Evolutionary conservation across 2,888 invertebrate species (phyloP).

Genomic region (Cerceris rybyensis): DNA sequence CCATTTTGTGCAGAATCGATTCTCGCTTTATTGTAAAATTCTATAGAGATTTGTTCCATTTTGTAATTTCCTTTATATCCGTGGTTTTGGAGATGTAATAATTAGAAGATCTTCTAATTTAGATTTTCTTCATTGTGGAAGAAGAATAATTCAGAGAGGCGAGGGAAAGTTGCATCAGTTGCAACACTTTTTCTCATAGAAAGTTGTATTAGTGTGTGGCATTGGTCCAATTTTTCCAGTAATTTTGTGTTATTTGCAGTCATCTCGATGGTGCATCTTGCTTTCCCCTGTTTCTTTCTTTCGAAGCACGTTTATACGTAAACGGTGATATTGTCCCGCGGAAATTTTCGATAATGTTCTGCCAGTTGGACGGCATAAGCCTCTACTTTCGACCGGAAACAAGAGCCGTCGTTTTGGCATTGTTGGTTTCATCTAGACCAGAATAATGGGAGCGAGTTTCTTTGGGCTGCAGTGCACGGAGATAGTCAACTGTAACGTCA

Average conservation of each 20-base stretch:
- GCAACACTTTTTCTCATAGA: too few relatives aligned
- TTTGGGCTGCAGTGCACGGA: constrained; percentile 12
- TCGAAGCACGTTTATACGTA: background rate
- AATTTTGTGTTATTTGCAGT: constrained; percentile 25
- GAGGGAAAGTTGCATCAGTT: background rate
- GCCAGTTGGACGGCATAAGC: constrained; percentile 39
- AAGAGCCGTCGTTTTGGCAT: constrained; percentile 38
- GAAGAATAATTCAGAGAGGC: too few relatives aligned
- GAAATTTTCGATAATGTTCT: constrained; percentile 24
- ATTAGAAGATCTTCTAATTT: too few relatives aligned
- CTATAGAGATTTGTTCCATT: background rate
- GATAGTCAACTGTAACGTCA: constrained; percentile 29
- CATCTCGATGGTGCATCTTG: constrained; percentile 2
- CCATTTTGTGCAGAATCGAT: background rate
- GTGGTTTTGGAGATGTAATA: too few relatives aligned
- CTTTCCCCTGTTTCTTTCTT: constrained; percentile 20
- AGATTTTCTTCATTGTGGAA: too few relatives aligned
- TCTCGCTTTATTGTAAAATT: background rate
- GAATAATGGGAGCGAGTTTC: constrained; percentile 57
- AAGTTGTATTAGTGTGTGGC: too few relatives aligned
- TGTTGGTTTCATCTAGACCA: constrained; percentile 56
- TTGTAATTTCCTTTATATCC: too few relatives aligned
- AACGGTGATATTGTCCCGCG: background rate
- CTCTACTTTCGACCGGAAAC: constrained; percentile 50
- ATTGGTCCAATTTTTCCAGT: background rate